Base-by-base conservation (phyloP, 2,797 vertebrate species). In the Luscinia megarhynchos region DNA sequence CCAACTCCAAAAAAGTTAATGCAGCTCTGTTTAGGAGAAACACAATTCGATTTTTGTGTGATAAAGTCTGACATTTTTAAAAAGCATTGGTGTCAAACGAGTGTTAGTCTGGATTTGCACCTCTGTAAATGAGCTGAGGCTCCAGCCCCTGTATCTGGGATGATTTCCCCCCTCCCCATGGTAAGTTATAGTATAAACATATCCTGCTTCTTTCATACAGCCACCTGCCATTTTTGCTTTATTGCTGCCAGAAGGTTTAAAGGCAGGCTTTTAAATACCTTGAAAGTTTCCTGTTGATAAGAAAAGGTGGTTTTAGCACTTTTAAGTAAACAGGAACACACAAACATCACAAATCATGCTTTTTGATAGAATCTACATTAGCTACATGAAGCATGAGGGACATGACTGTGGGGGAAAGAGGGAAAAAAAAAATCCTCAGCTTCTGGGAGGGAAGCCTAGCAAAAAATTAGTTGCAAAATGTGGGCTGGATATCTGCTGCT, bases 221-320 rank as follows among this genome's bases (percentile, higher is more conserved):
- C 94, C 96, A 96, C 96, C 96, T 97, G 96, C 96, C 93, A 97
- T 97, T 96, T 98, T 84, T 97, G 84, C 97, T 96, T 96, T 97
- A 95, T 97, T 97, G 89, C 74, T 83, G 94, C 84, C 94, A 94
- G 94, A 92, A 97, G 94, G 93, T 91, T 97, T 97, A 97, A 97
- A 97, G 94, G 70, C 81, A 91, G 86, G 95, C 96, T 97, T 97
- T 98, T 96, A 98, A 98, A 97, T 96, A 96, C 69, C 96, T 95
- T 97, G 94, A 97, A 98, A 97, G 96, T 97, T 98, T 97, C 91
- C 91, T 95, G 96, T 98, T 97, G 97, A 97, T 98, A 98, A 98
- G 97, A 96, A 97, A 97, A 97, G 89, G 92, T 97, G 96, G 91
- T 51, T 94, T 96, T 97, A 95, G 61, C 95, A 96, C 97, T 97